Evolutionary conservation across 2,888 invertebrate species (phyloP).

Genomic region (Polydrusus pterygomalis): DNA sequence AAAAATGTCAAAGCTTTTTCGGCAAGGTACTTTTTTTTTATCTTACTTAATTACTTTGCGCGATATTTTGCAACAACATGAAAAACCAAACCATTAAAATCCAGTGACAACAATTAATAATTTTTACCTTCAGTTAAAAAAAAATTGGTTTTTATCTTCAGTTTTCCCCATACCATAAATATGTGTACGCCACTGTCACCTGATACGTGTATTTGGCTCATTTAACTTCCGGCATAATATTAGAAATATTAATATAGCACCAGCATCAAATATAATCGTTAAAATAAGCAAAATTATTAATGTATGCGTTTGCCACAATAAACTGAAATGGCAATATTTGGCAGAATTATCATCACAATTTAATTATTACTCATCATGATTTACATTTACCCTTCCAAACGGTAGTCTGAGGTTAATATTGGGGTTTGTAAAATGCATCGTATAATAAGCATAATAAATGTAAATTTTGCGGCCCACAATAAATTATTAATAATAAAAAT

Average conservation of each 20-base stretch:
- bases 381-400: neutral
- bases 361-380: conserved; percentile 9
- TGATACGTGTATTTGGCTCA: neutral
- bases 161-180: too few species aligned
- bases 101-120: too few species aligned
- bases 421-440: conserved; percentile 7
- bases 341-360: conserved; percentile 3
- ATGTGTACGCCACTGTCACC: neutral
- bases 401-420: neutral
- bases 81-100: too few species aligned
- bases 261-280: conserved; percentile 3
- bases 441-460: conserved; percentile 5
- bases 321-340: conserved; percentile 9
- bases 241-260: neutral
- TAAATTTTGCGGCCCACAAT: neutral
- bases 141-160: too few species aligned
- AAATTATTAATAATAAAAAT: neutral
- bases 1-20: too few species aligned
- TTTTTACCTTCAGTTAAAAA: too few species aligned
- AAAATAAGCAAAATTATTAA: conserved; percentile 10
- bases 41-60: too few species aligned
- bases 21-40: too few species aligned
- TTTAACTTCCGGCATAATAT: neutral
- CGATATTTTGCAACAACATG: too few species aligned
- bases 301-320: conserved; percentile 5